Percentiles rank a stretch among this genome's conserved stretches.
Evolutionary conservation across 2,113 vertebrate genomes (phyloP).

Genomic region (Orientallactaga bullata): DNA sequence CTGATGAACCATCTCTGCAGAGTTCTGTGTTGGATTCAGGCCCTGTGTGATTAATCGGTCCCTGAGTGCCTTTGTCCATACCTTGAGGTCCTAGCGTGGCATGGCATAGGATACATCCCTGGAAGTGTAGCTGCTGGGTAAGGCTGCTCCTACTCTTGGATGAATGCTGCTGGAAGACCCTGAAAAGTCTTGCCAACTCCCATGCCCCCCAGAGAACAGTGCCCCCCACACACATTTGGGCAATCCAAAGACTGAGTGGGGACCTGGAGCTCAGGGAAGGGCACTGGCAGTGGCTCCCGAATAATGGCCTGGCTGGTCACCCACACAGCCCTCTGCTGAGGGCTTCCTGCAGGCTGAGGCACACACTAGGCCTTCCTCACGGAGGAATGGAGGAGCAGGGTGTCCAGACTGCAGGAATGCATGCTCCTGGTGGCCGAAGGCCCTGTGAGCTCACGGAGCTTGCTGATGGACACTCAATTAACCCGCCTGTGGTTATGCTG

Average conservation of each 20-base stretch:
- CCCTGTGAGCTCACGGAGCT: not conserved
- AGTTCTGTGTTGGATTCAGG: not conserved
- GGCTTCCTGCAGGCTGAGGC: not conserved
- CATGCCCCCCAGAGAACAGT: not conserved
- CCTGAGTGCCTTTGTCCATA: not conserved
- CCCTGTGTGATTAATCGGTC: no score
- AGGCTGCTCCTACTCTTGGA: not conserved
- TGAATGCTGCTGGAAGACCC: not conserved
- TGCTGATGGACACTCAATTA: slow-evolving; percentile 62
- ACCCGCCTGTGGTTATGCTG: slow-evolving; percentile 68
- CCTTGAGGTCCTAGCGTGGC: no score
- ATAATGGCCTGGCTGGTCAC: not conserved
- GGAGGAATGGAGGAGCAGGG: not conserved
- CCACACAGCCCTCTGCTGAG: not conserved
- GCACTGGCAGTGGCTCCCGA: not conserved
- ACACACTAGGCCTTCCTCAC: not conserved
- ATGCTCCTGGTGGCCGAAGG: not conserved
- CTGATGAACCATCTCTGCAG: no score
- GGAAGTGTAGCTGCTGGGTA: not conserved
- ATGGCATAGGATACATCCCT: no score
- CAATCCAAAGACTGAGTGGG: not conserved
- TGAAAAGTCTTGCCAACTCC: not conserved
- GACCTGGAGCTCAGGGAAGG: not conserved
- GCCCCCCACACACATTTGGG: no score
- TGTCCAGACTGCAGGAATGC: not conserved